Evolutionary conservation across 2,113 vertebrate species (phyloP).

Genomic region (Jaculus jaculus): DNA sequence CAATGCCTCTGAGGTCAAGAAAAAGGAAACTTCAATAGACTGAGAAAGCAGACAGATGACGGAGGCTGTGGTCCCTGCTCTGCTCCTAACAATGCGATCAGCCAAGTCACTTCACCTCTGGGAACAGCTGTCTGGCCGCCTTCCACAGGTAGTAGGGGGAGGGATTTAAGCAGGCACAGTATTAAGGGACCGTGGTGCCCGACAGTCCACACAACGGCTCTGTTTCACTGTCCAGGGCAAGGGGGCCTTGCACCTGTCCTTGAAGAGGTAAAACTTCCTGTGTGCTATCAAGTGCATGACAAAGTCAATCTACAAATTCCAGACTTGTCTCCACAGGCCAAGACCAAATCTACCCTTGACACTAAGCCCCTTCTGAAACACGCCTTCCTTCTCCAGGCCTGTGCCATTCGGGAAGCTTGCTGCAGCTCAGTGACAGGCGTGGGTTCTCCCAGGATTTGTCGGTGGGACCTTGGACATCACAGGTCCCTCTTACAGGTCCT

Average conservation of each 20-base stretch:
- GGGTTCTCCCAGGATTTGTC: not conserved
- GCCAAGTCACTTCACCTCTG: not conserved
- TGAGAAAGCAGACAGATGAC: not conserved
- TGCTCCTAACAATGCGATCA: rapidly evolving
- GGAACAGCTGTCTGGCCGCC: not conserved
- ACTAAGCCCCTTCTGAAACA: not conserved
- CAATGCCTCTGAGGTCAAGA: not conserved
- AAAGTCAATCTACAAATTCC: not conserved
- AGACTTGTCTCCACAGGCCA: rapidly evolving
- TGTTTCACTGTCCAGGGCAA: rapidly evolving
- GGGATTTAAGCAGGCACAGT: not conserved
- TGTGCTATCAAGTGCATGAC: not conserved
- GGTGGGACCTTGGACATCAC: rapidly evolving
- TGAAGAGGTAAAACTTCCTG: not conserved
- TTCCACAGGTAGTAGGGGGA: not conserved
- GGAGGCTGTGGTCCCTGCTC: not conserved
- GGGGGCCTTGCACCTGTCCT: not conserved
- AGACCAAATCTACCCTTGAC: not conserved
- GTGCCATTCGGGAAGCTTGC: rapidly evolving
- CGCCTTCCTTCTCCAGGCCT: not conserved
- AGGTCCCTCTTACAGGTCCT: not conserved
- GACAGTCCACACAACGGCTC: not conserved
- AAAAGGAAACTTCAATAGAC: rapidly evolving
- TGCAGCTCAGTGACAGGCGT: rapidly evolving
- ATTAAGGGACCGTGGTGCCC: not conserved